Conservation (phyloP, 2,797 vertebrate genomes). For the Labroides dimidiatus region DNA sequence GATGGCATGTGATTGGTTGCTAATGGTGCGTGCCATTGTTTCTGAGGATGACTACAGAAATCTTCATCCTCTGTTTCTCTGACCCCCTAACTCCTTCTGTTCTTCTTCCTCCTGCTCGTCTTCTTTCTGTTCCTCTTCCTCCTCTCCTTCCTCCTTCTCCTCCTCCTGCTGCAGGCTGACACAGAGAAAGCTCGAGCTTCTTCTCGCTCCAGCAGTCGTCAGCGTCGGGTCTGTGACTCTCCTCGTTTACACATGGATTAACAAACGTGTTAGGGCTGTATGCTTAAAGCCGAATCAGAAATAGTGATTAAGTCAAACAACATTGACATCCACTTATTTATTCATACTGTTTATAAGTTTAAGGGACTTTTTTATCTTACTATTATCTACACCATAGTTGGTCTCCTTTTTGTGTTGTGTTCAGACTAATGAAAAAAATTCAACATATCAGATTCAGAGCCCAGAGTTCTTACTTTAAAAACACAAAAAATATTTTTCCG, state of each 20-base stretch:
- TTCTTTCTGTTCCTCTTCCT: constrained; percentile 46
- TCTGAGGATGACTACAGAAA: constrained; percentile 23
- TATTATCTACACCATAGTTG: too few species aligned
- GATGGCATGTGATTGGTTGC: too few species aligned
- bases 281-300: too few species aligned
- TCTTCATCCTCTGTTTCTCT: constrained; percentile 1
- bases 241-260: constrained; percentile 42
- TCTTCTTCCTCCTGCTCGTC: constrained; percentile 34
- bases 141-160: background rate
- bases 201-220: constrained; percentile 84
- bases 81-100: background rate
- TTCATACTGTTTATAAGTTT: too few species aligned
- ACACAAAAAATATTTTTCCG: too few species aligned
- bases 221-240: constrained; percentile 91
- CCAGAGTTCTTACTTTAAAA: too few species aligned
- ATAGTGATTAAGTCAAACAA: too few species aligned
- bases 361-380: too few species aligned
- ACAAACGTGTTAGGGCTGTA: background rate
- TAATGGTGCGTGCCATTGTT: constrained; percentile 44
- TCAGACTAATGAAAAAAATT: too few species aligned
- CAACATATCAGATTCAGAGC: too few species aligned
- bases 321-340: too few species aligned
- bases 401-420: too few species aligned
- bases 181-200: constrained; percentile 91
- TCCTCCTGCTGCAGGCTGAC: constrained; percentile 90